Evolutionary conservation across 2,888 invertebrate genomes (phyloP), one percentile per base, ranked within the genome.

Genomic region (Lottia scabra): DNA sequence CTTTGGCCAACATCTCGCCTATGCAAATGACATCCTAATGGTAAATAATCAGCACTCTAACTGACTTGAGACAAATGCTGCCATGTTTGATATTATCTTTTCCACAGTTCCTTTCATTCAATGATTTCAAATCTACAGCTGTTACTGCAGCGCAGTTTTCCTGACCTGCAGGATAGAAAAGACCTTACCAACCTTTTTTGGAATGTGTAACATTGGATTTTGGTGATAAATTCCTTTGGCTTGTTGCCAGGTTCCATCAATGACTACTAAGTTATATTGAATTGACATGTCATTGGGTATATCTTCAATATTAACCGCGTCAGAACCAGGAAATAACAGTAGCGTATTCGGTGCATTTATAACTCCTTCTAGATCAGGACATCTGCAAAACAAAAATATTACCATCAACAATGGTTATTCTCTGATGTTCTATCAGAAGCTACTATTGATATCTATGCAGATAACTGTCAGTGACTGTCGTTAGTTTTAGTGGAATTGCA

Each of bases 201-300:
- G 90, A 70, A 91, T 91, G 82, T 94, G 94, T 67, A 97, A 91
- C 74, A 93, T 91, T 16, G 94, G 92, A 88, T 95, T 96, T 76
- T 95, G 94, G 67, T 94, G 93, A 90, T 95, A 97, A 76, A 97
- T 96, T 15, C 96, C 95, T 89, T 96, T 96, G 2, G 97, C 97
- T 90, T 98, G 97, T 0, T 96, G 95, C 97, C 97, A 98, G 13
- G 98, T 98, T 5, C 98, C 97, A 91, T 98, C 97, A 77, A 98
- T 92, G 63, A 97, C 90, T 64, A 97, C 91, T 69, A 97, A 91
- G 88, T 95, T 96, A 86, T 94, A 95, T 13, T 45, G 27, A 19
- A 70, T 72, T 72, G 88, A 86, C 76, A 86, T 84, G 0, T 86
- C 79, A 23, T 80, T 81, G 71, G 91, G 87, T 48, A 93, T 84